Conservation (phyloP, 1,140 invertebrate genomes). For the Vanessa tameamea region DNA sequence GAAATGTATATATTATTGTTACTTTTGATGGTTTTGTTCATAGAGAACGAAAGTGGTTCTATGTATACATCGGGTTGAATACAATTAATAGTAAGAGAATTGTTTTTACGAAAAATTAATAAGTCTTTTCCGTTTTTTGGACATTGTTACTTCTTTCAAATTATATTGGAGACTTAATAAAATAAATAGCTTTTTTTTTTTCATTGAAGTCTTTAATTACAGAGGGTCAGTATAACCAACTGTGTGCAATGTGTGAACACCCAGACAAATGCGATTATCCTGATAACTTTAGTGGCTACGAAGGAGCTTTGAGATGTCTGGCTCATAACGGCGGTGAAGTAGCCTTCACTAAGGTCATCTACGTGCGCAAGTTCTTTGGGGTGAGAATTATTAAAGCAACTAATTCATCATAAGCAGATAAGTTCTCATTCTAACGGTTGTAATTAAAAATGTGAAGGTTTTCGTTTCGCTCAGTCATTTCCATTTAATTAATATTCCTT, state of each 20-base stretch:
- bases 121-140: background rate
- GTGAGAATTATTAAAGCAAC: slow-evolving; percentile 67
- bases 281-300: slow-evolving; percentile 91
- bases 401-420: background rate
- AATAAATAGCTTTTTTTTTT: background rate
- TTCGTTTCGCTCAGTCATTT: background rate
- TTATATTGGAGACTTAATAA: background rate
- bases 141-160: background rate
- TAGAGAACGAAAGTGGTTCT: no score
- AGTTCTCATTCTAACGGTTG: background rate
- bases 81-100: no score
- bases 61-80: no score
- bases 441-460: background rate
- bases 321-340: slow-evolving; percentile 89
- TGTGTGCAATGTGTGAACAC: slow-evolving; percentile 88
- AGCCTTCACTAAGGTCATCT: slow-evolving; percentile 92
- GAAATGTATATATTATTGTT: no score
- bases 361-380: slow-evolving; percentile 88
- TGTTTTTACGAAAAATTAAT: no score
- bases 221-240: slow-evolving; percentile 87
- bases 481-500: background rate
- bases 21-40: no score
- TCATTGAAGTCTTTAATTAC: slow-evolving; percentile 36
- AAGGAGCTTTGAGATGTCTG: slow-evolving; percentile 91
- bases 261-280: slow-evolving; percentile 89